Conservation (phyloP, 2,113 vertebrate genomes). For the Deroptyus accipitrinus region DNA sequence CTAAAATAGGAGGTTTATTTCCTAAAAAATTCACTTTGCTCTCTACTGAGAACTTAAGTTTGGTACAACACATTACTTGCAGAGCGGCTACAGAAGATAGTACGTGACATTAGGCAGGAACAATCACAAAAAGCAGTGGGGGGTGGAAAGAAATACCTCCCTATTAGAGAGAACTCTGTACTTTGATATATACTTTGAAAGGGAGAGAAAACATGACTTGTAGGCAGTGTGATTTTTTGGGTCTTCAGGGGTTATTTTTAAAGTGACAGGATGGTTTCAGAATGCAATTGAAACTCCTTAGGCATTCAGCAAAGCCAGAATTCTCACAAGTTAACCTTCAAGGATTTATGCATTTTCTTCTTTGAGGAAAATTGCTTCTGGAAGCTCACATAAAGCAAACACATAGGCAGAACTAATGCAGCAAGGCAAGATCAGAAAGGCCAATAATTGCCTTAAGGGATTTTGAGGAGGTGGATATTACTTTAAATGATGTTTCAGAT, state of each 20-base stretch:
- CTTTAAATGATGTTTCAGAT: slow-evolving; percentile 39
- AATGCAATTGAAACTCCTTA: slow-evolving; percentile 52
- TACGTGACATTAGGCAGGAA: background rate
- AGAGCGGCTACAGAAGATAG: background rate
- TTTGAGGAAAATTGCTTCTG: slow-evolving; percentile 37
- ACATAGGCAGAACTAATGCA: slow-evolving; percentile 44
- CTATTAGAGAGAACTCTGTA: background rate
- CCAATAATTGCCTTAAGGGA: slow-evolving; percentile 42
- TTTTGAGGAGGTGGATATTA: slow-evolving; percentile 16
- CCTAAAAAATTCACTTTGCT: background rate
- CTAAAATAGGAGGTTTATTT: background rate
- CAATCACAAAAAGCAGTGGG: background rate
- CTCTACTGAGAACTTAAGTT: background rate
- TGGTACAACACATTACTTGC: background rate
- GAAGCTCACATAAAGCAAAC: slow-evolving; percentile 55
- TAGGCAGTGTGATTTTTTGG: background rate
- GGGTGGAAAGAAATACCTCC: background rate
- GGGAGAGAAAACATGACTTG: background rate
- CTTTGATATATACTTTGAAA: background rate
- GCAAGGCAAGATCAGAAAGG: slow-evolving; percentile 52
- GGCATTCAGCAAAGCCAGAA: slow-evolving; percentile 31
- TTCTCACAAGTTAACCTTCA: slow-evolving; percentile 49
- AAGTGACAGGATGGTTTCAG: background rate
- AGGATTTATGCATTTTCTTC: slow-evolving; percentile 39
- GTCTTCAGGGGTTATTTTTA: slow-evolving; percentile 23